These are phyloP conservation scores for Cyanoderma ruficeps DNA, from an alignment of 2,113 vertebrate genomes.

Conservation along the genomic window DNA sequence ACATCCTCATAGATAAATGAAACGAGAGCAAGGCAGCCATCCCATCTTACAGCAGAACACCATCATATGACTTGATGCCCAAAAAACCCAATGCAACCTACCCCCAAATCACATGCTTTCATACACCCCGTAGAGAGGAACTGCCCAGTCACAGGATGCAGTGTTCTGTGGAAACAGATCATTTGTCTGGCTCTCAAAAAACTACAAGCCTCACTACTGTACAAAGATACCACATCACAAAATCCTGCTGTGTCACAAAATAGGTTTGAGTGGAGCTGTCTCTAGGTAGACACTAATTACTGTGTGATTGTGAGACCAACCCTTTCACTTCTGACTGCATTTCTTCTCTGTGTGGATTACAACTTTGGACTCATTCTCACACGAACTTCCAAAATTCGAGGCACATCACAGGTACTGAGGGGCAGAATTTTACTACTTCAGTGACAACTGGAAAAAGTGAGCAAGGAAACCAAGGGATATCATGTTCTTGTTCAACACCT, in stretches of 20 bases:
- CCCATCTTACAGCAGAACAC: constrained; percentile 14
- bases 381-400: background rate
- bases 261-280: background rate
- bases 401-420: background rate
- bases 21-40: background rate
- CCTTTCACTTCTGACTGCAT: background rate
- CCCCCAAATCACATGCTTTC: constrained; percentile 39
- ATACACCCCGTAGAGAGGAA: constrained; percentile 36
- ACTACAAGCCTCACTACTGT: background rate
- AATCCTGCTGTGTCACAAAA: background rate
- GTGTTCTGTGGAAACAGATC: background rate
- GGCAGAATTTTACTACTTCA: background rate
- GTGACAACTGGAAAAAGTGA: background rate
- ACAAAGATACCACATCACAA: background rate
- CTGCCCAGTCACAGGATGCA: constrained; percentile 21
- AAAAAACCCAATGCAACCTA: background rate
- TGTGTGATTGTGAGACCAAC: background rate
- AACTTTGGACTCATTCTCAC: background rate
- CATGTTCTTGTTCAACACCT: background rate
- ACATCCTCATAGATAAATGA: background rate
- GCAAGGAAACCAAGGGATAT: background rate
- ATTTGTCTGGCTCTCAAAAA: background rate
- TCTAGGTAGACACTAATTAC: background rate
- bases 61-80: constrained; percentile 23
- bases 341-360: background rate